Evolutionary conservation across 1,140 invertebrate species (phyloP).

Genomic region (Zaprionus kolodkinae): DNA sequence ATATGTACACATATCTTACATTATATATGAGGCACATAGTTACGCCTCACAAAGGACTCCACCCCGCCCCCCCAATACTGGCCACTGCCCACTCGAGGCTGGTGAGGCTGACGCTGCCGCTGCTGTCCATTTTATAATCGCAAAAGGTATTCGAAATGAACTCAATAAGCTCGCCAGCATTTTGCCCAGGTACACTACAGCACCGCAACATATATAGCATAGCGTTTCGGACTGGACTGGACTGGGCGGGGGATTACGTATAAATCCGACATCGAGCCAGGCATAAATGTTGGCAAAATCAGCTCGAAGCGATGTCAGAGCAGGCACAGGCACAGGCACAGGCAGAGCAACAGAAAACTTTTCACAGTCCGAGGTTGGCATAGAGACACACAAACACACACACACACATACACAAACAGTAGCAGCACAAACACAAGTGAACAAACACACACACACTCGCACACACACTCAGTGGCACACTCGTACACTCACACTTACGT

Average conservation of each 20-base stretch:
- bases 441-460: slow-evolving; percentile 7
- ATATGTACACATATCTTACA: background rate
- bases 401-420: background rate
- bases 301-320: slow-evolving; percentile 30
- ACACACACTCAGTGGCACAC: no score
- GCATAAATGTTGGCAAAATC: slow-evolving; percentile 30
- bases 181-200: background rate
- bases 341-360: slow-evolving; percentile 1
- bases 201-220: background rate
- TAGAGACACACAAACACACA: slow-evolving; percentile 27
- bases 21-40: background rate
- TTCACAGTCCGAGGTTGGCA: slow-evolving; percentile 36
- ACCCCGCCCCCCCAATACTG: background rate
- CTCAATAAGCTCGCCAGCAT: slow-evolving; percentile 9
- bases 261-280: slow-evolving; percentile 24
- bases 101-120: background rate
- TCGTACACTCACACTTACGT: background rate
- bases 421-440: slow-evolving; percentile 3
- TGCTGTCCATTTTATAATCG: slow-evolving; percentile 23
- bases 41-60: background rate
- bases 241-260: slow-evolving; percentile 24
- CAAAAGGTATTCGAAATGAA: slow-evolving; percentile 17
- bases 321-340: slow-evolving; percentile 15
- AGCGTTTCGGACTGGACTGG: background rate
- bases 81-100: background rate